Evolutionary conservation across 2,113 vertebrate species (phyloP).

Genomic region (Capricornis sumatraensis): DNA sequence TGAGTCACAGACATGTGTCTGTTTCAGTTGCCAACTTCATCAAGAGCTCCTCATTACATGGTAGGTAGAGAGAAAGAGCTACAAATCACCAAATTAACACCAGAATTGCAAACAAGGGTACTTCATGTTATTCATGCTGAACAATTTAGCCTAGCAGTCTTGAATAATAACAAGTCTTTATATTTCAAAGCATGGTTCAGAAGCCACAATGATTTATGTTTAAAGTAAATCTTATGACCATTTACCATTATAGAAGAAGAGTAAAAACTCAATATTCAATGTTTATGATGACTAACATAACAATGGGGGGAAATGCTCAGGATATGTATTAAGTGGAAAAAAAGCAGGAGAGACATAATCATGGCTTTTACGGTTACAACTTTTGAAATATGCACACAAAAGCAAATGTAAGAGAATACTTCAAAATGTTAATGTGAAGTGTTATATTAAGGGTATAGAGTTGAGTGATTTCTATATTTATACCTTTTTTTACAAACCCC

Average conservation of each 20-base stretch:
- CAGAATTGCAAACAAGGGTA: not conserved
- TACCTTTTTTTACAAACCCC: not conserved
- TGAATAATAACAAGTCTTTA: not conserved
- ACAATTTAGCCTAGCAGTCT: not conserved
- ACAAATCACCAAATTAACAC: not conserved
- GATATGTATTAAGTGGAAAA: not conserved
- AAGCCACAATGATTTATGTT: not conserved
- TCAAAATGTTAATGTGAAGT: constrained; percentile 6
- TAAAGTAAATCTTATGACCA: not conserved
- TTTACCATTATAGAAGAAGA: not conserved
- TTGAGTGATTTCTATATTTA: not conserved
- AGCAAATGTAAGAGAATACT: not conserved
- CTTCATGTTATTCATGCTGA: not conserved
- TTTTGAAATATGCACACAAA: not conserved
- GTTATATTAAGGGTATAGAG: not conserved
- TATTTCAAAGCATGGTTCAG: not conserved
- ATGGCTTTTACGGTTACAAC: not conserved
- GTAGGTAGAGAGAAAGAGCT: not conserved
- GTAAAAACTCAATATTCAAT: not conserved
- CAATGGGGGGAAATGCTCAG: not conserved
- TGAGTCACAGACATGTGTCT: not conserved
- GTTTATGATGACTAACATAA: not conserved
- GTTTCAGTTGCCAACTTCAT: not conserved
- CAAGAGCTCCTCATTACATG: constrained; percentile 43
- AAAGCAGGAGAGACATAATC: not conserved